Percentiles rank a stretch among this genome's conserved stretches.
Conservation (phyloP, 2,888 invertebrate genomes). For the Sinopyrophorus schimmeli region DNA sequence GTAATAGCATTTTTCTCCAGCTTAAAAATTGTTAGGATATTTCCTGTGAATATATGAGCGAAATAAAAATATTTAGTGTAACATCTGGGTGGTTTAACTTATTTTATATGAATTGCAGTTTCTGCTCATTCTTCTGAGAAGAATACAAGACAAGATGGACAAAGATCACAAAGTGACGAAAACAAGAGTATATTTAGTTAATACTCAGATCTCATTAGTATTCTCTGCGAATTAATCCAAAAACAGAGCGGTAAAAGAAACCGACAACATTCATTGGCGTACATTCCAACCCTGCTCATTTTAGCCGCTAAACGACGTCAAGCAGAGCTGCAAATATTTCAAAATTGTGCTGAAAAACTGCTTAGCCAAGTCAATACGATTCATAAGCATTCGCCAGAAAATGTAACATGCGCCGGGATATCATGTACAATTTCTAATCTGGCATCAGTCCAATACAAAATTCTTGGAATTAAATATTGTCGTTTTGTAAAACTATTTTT, state of each 20-base stretch:
- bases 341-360: constrained; percentile 54
- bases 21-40: constrained; percentile 6
- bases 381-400: constrained; percentile 50
- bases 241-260: constrained; percentile 53
- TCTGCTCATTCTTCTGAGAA: constrained; percentile 24
- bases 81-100: constrained; percentile 19
- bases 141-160: constrained; percentile 23
- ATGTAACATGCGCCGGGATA: constrained; percentile 9
- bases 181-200: constrained; percentile 54
- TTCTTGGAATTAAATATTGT: too few relatives aligned
- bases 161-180: constrained; percentile 47
- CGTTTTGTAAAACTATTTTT: too few relatives aligned
- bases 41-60: constrained; percentile 21
- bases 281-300: constrained; percentile 52
- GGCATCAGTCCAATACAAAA: too few relatives aligned
- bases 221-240: constrained; percentile 56
- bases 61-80: constrained; percentile 19
- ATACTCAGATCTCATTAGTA: constrained; percentile 54
- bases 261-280: constrained; percentile 50
- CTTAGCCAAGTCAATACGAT: constrained; percentile 48
- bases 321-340: constrained; percentile 54
- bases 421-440: too few relatives aligned
- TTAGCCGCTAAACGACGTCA: constrained; percentile 54
- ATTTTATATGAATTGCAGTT: constrained; percentile 15
- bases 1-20: constrained; percentile 16